Evolutionary conservation across 1,140 invertebrate species (phyloP).

Genomic region (Musca domestica): DNA sequence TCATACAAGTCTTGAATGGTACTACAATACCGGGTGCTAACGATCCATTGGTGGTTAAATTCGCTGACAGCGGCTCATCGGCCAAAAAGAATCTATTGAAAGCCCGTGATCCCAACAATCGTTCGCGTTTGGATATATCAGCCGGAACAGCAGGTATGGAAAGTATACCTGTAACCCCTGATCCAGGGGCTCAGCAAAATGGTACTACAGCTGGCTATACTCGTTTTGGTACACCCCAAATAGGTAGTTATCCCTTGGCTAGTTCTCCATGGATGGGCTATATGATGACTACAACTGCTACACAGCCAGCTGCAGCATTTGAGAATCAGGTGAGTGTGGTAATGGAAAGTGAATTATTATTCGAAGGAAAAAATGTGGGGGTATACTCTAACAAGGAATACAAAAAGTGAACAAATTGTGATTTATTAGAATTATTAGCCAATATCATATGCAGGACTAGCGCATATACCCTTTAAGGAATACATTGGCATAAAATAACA

Average conservation of each 20-base stretch:
- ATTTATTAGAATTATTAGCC: too few species aligned
- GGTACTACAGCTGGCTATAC: slow-evolving; percentile 64
- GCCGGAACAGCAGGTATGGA: slow-evolving; percentile 49
- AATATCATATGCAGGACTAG: too few species aligned
- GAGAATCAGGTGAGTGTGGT: slow-evolving; percentile 55
- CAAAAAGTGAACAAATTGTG: too few species aligned
- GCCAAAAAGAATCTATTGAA: slow-evolving; percentile 86
- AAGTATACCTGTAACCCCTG: slow-evolving; percentile 59
- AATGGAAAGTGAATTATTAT: too few species aligned
- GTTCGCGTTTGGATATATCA: slow-evolving; percentile 72
- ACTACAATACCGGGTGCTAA: slow-evolving; percentile 82
- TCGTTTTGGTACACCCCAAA: slow-evolving; percentile 60
- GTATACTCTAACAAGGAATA: too few species aligned
- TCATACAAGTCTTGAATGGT: slow-evolving; percentile 91
- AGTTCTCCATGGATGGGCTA: slow-evolving; percentile 64
- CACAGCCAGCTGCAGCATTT: slow-evolving; percentile 60
- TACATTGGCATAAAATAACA: too few species aligned
- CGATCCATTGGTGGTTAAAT: slow-evolving; percentile 92
- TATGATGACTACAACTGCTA: slow-evolving; percentile 49
- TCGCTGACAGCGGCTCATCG: slow-evolving; percentile 94
- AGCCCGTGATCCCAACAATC: slow-evolving; percentile 70
- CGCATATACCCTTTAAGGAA: too few species aligned
- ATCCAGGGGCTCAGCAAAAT: slow-evolving; percentile 68
- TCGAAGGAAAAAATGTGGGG: too few species aligned
- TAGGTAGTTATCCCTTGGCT: slow-evolving; percentile 65